Percentiles rank a stretch among this genome's conserved stretches.
Evolutionary conservation across 2,113 vertebrate genomes (phyloP).

Genomic region (Sclerurus mexicanus): DNA sequence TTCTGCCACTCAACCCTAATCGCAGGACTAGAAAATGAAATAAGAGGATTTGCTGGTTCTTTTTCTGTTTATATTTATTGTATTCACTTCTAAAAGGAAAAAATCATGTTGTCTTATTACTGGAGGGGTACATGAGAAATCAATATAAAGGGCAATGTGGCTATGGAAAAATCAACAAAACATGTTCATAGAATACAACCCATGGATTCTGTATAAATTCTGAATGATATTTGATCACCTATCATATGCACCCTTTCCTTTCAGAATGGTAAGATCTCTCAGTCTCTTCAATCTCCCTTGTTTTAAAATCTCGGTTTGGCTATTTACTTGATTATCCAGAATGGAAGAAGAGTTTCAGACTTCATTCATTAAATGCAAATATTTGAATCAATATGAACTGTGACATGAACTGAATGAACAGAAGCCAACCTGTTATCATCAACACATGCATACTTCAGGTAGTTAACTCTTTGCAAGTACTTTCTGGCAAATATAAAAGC

Average conservation of each 20-base stretch:
- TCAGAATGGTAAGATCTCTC: not conserved
- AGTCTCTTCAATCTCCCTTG: not conserved
- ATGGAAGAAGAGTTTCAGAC: not conserved
- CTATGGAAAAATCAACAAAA: not conserved
- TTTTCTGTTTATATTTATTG: not conserved
- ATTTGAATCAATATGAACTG: not conserved
- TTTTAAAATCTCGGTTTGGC: not conserved
- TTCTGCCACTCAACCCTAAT: not conserved
- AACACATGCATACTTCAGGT: not conserved
- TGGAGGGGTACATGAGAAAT: not conserved
- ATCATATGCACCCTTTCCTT: not conserved
- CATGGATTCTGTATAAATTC: not conserved
- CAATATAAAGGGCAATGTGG: not conserved
- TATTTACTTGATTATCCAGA: not conserved
- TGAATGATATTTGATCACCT: not conserved
- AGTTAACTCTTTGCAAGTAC: not conserved
- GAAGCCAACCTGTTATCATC: not conserved
- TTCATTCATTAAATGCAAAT: not conserved
- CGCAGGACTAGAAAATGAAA: not conserved
- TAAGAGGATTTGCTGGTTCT: not conserved
- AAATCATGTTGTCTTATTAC: not conserved
- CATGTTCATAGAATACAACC: not conserved
- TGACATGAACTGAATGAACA: not conserved
- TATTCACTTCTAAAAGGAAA: not conserved
- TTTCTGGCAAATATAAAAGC: not conserved